Evolutionary conservation across 2,888 invertebrate genomes (phyloP).

Genomic region (Pteria penguin): DNA sequence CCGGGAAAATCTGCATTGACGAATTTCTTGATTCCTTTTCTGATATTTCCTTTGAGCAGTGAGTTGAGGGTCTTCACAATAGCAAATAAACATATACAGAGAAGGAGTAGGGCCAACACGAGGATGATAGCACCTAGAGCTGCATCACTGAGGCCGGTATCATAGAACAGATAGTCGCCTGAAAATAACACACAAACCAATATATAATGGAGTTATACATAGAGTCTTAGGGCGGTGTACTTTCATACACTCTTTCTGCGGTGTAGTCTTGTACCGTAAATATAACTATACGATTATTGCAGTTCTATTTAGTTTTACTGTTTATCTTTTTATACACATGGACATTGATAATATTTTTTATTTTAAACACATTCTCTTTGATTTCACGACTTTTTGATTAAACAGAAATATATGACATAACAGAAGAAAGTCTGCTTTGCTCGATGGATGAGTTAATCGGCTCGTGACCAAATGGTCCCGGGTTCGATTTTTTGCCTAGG

Average conservation of each 20-base stretch:
- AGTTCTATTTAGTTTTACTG: no score
- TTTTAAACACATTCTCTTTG: no score
- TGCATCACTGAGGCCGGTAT: constrained; percentile 61
- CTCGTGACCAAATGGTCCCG: no score
- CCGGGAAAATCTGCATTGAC: constrained; percentile 75
- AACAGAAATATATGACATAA: no score
- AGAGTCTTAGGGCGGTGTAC: not conserved
- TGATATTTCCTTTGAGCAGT: constrained; percentile 69
- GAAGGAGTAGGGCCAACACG: constrained; percentile 62
- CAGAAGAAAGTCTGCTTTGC: no score
- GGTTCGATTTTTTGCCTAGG: no score
- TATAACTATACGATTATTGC: no score
- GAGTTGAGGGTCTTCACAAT: constrained; percentile 75
- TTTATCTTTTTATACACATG: no score
- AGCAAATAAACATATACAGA: constrained; percentile 66
- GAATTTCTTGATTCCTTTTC: constrained; percentile 67
- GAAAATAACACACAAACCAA: not conserved
- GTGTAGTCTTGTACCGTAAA: no score
- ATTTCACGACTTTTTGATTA: no score
- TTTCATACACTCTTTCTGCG: not conserved
- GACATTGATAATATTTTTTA: no score
- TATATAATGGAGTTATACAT: not conserved
- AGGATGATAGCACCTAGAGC: constrained; percentile 67
- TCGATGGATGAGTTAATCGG: no score
- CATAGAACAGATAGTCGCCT: constrained; percentile 53